Conservation (phyloP, 2,797 vertebrate genomes). For the Okamejei kenojei region DNA sequence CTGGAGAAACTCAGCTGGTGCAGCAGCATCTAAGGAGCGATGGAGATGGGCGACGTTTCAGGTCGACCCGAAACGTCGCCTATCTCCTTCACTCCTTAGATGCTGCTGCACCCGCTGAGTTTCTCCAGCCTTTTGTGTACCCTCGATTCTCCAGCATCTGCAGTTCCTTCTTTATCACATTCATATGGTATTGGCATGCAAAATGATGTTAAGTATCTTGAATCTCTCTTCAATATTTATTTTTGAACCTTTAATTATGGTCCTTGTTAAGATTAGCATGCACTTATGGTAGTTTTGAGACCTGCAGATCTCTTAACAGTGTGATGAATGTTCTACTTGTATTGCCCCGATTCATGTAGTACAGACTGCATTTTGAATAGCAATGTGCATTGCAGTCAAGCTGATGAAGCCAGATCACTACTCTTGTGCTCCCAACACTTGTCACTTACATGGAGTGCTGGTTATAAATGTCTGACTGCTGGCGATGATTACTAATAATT, state of each 20-base stretch:
- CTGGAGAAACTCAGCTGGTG: too few relatives aligned
- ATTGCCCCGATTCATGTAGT: not conserved
- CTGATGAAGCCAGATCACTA: not conserved
- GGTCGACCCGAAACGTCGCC: too few relatives aligned
- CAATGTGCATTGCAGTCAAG: not conserved
- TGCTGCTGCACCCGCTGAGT: too few relatives aligned
- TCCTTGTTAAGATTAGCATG: not conserved
- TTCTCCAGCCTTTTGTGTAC: too few relatives aligned
- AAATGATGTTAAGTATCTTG: slow-evolving; percentile 3
- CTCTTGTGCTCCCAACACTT: not conserved
- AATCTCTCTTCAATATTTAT: not conserved
- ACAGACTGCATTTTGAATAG: not conserved
- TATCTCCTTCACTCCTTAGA: too few relatives aligned
- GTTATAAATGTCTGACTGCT: not conserved
- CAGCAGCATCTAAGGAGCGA: too few relatives aligned
- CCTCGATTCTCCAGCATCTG: too few relatives aligned
- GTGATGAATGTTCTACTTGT: slow-evolving; percentile 13
- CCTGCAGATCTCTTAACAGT: slow-evolving; percentile 26
- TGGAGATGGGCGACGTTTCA: too few relatives aligned
- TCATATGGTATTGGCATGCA: not conserved
- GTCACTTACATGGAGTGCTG: not conserved
- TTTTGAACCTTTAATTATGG: slow-evolving; percentile 12
- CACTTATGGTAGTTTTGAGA: not conserved
- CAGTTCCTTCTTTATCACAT: too few relatives aligned
- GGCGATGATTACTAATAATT: not conserved